Percentiles rank a stretch among this genome's conserved stretches.
phyloP scores from a whole-genome alignment of 2,113 vertebrate genomes.

The Ptilorrhoa leucosticta region DNA sequence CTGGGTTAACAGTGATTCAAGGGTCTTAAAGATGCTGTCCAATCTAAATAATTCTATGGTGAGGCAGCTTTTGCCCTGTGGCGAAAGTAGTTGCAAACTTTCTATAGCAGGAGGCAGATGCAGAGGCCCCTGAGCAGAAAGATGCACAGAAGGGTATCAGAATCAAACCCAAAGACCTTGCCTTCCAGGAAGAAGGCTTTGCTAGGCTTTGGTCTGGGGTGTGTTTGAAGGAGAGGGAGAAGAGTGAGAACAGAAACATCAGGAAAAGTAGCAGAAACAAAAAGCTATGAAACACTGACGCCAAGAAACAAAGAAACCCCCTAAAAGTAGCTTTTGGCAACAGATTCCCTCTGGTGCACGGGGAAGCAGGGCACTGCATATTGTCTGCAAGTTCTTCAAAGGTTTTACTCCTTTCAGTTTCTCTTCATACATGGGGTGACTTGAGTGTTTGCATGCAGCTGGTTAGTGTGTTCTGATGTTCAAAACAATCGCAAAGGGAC shows the following conservation, averaged over 20 bases:
- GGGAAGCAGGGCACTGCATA: background rate
- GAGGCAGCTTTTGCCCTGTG: background rate
- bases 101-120: background rate
- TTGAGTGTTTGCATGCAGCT: background rate
- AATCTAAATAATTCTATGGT: background rate
- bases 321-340: background rate
- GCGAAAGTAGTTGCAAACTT: background rate
- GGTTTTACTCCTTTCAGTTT: background rate
- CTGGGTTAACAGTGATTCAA: background rate
- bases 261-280: background rate
- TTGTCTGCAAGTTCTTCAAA: background rate
- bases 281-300: accelerated
- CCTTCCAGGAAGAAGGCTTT: background rate
- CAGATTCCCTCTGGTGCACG: background rate
- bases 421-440: background rate
- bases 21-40: background rate
- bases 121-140: background rate
- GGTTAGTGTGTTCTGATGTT: background rate
- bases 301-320: background rate
- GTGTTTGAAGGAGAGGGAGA: background rate
- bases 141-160: background rate
- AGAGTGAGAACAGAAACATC: background rate
- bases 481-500: background rate
- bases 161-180: background rate
- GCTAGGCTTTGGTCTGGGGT: background rate